Base-by-base conservation (phyloP, 1,140 invertebrate genomes). In the Acromyrmex charruanus region DNA sequence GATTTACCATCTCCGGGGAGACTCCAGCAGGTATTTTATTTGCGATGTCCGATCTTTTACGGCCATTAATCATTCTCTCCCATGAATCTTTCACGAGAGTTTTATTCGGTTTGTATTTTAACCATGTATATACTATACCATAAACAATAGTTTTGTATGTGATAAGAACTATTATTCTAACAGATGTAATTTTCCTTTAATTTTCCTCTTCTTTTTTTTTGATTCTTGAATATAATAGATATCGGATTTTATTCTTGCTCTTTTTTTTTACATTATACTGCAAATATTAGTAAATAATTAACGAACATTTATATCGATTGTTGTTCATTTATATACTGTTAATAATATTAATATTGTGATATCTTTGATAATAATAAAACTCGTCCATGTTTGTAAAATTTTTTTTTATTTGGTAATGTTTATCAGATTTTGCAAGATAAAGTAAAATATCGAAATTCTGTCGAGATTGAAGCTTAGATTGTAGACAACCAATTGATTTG, bases 1-100 rank as follows among this genome's bases (percentile, higher is more conserved):
- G 66, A 81, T 81, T 81, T 81, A 81, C 51, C 55, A 53, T 35
- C 79, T 44, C 79, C 59, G 25, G 39, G 39, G 61, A 79, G 77
- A 69, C 14, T 21, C 49, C 14, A 65, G 16, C 31, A 71, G 51
- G 71, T 59, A 81, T 81, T 81, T 81, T 71, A 81, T 81, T 71
- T 58, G 79, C 51, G 10, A 71, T 58, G 53, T 49, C 49, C 21
- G 66, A 71, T 81, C 66, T 6, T 71, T 55, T 44, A 25, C 51
- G 51, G 21, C 31, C 25, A 81, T 81, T 81, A 81, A 81, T 81
- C 79, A 71, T 81, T 58, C 53, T 14, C 21, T n/a, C 21, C 53
- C 66, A 71, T 81, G 53, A 81, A 81, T 81, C 66, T 44, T 28
- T 18, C 21, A 65, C 51, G 6, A n/a, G 31, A n/a, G 21, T 81